Evolutionary conservation across 2,888 invertebrate genomes (phyloP).

Genomic region (Merodon equestris): DNA sequence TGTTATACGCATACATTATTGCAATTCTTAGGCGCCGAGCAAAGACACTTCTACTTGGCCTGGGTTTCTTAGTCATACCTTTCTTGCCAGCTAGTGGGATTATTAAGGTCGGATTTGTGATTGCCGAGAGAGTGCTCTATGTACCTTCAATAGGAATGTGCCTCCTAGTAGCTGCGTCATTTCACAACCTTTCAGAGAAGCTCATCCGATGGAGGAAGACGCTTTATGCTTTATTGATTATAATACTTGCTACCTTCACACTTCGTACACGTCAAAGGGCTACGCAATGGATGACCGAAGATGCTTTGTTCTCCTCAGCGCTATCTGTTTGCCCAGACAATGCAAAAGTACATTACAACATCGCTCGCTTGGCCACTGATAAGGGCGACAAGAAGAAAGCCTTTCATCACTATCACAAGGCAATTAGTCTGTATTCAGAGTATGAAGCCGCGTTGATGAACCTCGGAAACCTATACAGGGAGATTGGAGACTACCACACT

Average conservation of each 20-base stretch:
- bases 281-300: slow-evolving; percentile 89
- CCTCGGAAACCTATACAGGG: slow-evolving; percentile 95
- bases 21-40: slow-evolving; percentile 52
- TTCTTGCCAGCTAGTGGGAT: slow-evolving; percentile 98
- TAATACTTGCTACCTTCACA: slow-evolving; percentile 72
- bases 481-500: slow-evolving; percentile 91
- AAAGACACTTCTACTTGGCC: slow-evolving; percentile 69
- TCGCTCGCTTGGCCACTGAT: slow-evolving; percentile 92
- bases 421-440: slow-evolving; percentile 92
- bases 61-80: slow-evolving; percentile 90
- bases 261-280: slow-evolving; percentile 83
- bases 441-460: slow-evolving; percentile 97
- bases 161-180: slow-evolving; percentile 92
- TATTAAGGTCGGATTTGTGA: slow-evolving; percentile 98
- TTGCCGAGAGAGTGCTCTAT: slow-evolving; percentile 96
- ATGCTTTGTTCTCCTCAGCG: slow-evolving; percentile 88
- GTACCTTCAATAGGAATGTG: slow-evolving; percentile 99
- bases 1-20: slow-evolving; percentile 82
- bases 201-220: slow-evolving; percentile 74
- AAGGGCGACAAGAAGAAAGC: slow-evolving; percentile 84
- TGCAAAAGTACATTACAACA: slow-evolving; percentile 95
- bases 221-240: slow-evolving; percentile 42
- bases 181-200: slow-evolving; percentile 84
- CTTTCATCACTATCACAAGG: slow-evolving; percentile 87
- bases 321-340: slow-evolving; percentile 94